Conservation (phyloP, 2,888 invertebrate species). For the Oxyscelio sp. region DNA sequence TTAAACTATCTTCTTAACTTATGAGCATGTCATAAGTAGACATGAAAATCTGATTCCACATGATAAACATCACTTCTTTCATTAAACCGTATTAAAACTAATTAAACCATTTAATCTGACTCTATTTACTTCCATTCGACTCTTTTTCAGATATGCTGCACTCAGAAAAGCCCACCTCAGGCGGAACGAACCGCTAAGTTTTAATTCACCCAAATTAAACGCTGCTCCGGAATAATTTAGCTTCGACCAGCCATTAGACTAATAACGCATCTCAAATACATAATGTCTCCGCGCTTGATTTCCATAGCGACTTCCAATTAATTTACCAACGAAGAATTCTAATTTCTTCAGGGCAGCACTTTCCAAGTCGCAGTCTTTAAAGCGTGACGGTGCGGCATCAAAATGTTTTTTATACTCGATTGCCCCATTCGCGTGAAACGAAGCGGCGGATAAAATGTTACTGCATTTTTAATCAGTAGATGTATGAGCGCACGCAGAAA, state of each 20-base stretch:
- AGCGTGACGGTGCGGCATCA: constrained; percentile 30
- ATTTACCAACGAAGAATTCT: constrained; percentile 35
- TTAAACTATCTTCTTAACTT: too few species aligned
- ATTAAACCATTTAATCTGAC: too few species aligned
- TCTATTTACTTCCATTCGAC: too few species aligned
- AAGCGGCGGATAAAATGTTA: neutral
- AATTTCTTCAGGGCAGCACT: constrained; percentile 43
- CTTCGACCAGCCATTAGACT: constrained; percentile 24
- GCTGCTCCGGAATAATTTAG: constrained; percentile 4
- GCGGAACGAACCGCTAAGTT: neutral
- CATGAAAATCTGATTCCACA: too few species aligned
- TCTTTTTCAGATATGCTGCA: too few species aligned
- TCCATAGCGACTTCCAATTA: constrained; percentile 40
- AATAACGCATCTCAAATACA: constrained; percentile 25
- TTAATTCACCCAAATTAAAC: constrained; percentile 8
- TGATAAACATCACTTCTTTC: too few species aligned
- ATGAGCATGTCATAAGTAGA: too few species aligned
- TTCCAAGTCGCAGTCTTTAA: constrained; percentile 42
- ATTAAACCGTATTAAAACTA: too few species aligned
- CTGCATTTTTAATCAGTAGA: neutral
- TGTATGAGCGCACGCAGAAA: neutral
- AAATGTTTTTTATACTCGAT: constrained; percentile 1
- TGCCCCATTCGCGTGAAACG: constrained; percentile 3
- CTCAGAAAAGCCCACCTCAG: neutral
- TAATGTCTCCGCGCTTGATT: constrained; percentile 14